Evolutionary conservation across 2,113 vertebrate species (phyloP).

Genomic region (Azemiops feae): DNA sequence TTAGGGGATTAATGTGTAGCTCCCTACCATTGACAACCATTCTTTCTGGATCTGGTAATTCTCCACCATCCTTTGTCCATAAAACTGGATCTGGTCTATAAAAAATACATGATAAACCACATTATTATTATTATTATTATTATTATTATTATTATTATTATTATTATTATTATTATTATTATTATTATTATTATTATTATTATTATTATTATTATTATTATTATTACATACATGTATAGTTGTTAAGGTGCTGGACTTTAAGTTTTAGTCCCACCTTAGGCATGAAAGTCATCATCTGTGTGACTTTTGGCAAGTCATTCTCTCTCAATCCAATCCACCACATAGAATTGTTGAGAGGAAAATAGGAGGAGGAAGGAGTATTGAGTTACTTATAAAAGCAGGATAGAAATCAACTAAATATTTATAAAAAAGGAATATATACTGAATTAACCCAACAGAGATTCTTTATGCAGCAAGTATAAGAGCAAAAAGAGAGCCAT

Average conservation of each 20-base stretch:
- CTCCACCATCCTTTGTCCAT: conserved; percentile 96
- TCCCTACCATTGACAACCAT: conserved; percentile 94
- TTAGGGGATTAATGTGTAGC: conserved; percentile 92
- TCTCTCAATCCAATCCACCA: too few relatives aligned
- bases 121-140: background rate
- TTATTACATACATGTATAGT: background rate
- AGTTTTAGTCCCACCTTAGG: background rate
- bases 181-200: background rate
- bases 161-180: too few relatives aligned
- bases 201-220: background rate
- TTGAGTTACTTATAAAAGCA: too few relatives aligned
- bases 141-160: too few relatives aligned
- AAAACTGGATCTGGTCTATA: conserved; percentile 91
- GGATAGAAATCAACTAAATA: background rate
- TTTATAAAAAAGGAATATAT: background rate
- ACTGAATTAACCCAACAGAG: background rate
- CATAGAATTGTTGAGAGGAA: too few relatives aligned
- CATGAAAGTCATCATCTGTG: background rate
- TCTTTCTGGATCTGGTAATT: conserved; percentile 91
- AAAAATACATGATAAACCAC: conserved; percentile 35
- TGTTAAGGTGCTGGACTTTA: background rate
- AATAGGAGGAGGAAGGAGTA: too few relatives aligned
- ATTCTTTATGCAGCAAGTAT: background rate
- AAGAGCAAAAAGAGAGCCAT: background rate
- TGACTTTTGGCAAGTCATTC: background rate